Base-by-base conservation (phyloP, 2,888 invertebrate species). In the Eucera pruinosa region DNA sequence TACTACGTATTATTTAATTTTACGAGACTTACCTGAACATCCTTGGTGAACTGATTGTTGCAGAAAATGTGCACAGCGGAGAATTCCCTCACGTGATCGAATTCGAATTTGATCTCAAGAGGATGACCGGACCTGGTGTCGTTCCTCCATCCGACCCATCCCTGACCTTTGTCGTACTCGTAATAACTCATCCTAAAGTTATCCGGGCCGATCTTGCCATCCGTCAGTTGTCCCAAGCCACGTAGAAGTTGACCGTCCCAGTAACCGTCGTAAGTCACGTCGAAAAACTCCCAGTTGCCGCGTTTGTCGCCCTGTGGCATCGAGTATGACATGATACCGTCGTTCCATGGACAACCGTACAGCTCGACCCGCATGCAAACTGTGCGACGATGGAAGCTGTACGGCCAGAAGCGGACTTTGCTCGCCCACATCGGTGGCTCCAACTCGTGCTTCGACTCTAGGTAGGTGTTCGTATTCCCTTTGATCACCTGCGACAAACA, bases 131-230 rank as follows among this genome's bases (percentile, higher is more conserved):
- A 93, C 3, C 95, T 93, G 2, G 96, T 95, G 90, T 97, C 96
- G 91, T 97, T 97, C 88, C 95, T 94, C 98, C 98, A 98, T 0
- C 98, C 98, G 36, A 98, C 96, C 98, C 98, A 98, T 61, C 97
- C 96, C 88, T 96, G 96, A 90, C 93, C 94, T 86, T 94, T 93
- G 61, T 94, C 94, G 74, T 93, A 92, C 66, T 92, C 95, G 92
- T 94, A 95, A 88, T 94, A 94, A 76, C 94, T 94, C 88, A 94
- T 92, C 89, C 95, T 95, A 91, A 95, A 96, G 91, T 96, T 95
- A 83, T 96, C 96, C 0, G 96, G 95, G 0, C 97, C 97, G 80
- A 95, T 95, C 87, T 95, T 94, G 15, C 97, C 97, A 90, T 97
- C 97, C 13, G 96, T 96, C 82, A 98, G 94, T 90, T 97, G 97